Conservation (phyloP, 37 sponge, comb jelly and placozoan genomes). For the Ianthella basta region DNA sequence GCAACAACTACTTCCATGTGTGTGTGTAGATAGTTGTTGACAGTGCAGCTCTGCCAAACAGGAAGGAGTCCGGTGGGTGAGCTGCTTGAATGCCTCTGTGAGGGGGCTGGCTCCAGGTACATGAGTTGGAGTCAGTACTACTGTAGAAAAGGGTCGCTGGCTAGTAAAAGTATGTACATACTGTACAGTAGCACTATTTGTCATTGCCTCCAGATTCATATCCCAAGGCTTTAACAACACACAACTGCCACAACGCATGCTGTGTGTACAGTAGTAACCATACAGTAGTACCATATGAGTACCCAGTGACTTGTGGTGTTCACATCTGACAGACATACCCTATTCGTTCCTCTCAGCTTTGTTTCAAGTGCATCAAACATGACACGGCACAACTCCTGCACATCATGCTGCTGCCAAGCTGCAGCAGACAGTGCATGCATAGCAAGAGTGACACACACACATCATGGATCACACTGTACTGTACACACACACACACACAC, state of each 20-base stretch:
- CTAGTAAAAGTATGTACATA: neutral
- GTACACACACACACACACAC: too few relatives aligned
- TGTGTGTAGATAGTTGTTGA: too few relatives aligned
- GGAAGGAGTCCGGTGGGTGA: too few relatives aligned
- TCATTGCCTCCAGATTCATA: neutral
- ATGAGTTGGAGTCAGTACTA: too few relatives aligned
- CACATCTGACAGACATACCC: slow-evolving; percentile 14
- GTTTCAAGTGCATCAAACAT: slow-evolving; percentile 97
- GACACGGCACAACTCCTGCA: slow-evolving; percentile 94
- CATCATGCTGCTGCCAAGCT: slow-evolving; percentile 98
- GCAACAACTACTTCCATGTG: too few relatives aligned
- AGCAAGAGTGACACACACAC: neutral
- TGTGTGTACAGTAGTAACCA: too few relatives aligned
- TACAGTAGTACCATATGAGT: neutral
- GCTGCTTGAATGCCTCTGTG: too few relatives aligned
- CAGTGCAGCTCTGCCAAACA: too few relatives aligned
- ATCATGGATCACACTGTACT: neutral
- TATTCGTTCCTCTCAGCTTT: slow-evolving; percentile 71
- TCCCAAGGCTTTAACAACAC: too few relatives aligned
- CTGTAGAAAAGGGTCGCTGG: too few relatives aligned
- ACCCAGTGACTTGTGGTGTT: neutral
- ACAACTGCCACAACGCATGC: too few relatives aligned
- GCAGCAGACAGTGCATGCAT: neutral
- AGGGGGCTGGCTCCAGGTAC: too few relatives aligned
- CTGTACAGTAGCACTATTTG: neutral